Evolutionary conservation across 2,113 vertebrate species (phyloP), one percentile per base, ranked within the genome.

Genomic region (Lophotis ruficrista): DNA sequence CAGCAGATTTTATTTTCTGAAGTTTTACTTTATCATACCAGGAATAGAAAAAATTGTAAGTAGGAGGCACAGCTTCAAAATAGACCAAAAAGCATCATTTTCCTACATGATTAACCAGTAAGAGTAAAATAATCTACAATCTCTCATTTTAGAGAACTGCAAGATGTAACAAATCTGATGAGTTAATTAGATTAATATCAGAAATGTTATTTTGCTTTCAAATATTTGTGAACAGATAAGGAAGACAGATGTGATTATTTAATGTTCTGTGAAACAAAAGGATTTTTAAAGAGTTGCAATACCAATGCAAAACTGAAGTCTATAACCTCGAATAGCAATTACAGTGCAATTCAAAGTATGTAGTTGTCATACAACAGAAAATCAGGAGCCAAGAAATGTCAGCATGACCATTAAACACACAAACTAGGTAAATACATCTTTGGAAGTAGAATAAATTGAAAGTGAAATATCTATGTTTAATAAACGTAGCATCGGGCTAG

Each of bases 61-160:
- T 27, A 47, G 35, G 43, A 64, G 14, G 7, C 13, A 75, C 11
- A 83, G 43, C 37, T 82, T 66, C 57, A 85, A 51, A 92, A 33
- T 6, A 90, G n/a, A 60, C 14, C 8, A 33, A 75, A 83, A 73
- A 48, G 24, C 3, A 13, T 10, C 0, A 0, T 4, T 69, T 88
- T 78, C 88, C 83, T 79, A 33, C 21, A 57, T 1, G 1, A 47
- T 83, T 72, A 80, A 43, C 12, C 6, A 41, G 10, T 35, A 41
- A 50, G 33, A 66, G 13, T 38, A 47, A 80, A 87, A 81, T 51
- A 38, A 68, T 41, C 16, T 66, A 38, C 24, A 70, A n/a, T 41
- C 5, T 50, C 30, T 65, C 27, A 48, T 33, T 80, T 92, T 66
- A 64, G 22, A 89, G 53, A 89, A 35, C 18, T 70, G 9, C 7